A percentile compares a stretch with the other conserved stretches of the same genome.
These are phyloP conservation scores for Hyperoplus immaculatus DNA, from an alignment of 2,797 vertebrate species.

Conservation along the genomic window DNA sequence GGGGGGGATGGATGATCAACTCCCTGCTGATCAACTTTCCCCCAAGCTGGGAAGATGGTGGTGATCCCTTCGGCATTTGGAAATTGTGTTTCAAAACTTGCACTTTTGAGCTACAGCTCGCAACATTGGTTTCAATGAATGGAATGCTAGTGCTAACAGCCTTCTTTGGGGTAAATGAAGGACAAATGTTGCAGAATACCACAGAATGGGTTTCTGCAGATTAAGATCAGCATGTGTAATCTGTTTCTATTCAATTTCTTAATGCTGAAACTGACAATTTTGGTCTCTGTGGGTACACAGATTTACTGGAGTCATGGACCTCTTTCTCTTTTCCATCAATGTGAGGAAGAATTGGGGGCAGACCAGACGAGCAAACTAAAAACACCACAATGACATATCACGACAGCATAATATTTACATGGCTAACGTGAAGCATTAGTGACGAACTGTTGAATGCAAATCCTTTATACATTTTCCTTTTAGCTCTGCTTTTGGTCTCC, in stretches of 20 bases:
- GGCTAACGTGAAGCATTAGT: background rate
- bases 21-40: slow-evolving; percentile 39
- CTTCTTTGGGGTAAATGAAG: background rate
- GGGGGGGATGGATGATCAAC: slow-evolving; percentile 8
- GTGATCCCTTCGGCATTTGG: slow-evolving; percentile 29
- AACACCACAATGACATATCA: background rate
- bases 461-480: background rate
- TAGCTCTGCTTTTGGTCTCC: background rate
- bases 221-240: slow-evolving; percentile 7
- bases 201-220: background rate
- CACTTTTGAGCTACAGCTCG: background rate
- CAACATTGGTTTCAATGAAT: background rate
- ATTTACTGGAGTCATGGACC: background rate
- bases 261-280: background rate
- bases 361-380: background rate
- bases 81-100: background rate
- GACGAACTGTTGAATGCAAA: background rate
- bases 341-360: background rate
- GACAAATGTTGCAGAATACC: background rate
- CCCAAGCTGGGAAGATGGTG: slow-evolving; percentile 8
- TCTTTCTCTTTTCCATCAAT: background rate
- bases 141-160: background rate
- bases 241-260: background rate
- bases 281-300: background rate
- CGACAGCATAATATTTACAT: background rate